Base-by-base conservation (phyloP, 2,888 invertebrate genomes). In the Chloromyia formosa region DNA sequence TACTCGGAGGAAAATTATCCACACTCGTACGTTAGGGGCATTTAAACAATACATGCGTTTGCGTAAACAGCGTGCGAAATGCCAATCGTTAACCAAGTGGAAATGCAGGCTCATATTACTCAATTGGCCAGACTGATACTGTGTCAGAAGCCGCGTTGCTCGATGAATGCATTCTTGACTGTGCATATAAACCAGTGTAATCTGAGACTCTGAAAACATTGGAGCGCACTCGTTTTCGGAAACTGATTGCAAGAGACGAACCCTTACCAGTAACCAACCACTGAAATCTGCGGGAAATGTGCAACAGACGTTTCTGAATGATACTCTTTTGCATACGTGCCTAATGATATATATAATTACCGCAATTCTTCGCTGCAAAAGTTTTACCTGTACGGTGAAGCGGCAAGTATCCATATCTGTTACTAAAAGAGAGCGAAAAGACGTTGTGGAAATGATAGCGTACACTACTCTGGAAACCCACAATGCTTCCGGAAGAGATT, bases 41-140 rank as follows among this genome's bases (percentile, higher is more conserved):
- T 58, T 40, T 35, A 35, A 35, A 35, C 27, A 35, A 35, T 35
- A 35, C 27, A 35, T 35, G 7, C 27, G 7, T 35, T 35, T 35
- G 27, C 27, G 27, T 35, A 35, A 35, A 35, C 56, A 35, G 71
- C 58, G 71, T 71, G 71, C 49, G 71, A 71, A 69, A 71, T 35
- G 58, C 22, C 40, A 35, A 71, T 56, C 66, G 66, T 49, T 71
- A 71, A 58, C 56, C 56, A 71, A 58, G 35, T 71, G 71, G 71
- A 71, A 71, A 56, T 71, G 58, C n/a, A 56, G n/a, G 4, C 71
- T 71, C 58, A 42, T 35, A 71, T 71, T 71, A 71, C 71, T 40
- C 71, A 71, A 71, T 35, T 18, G 40, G 10, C 62, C 27, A 40
- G 42, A n/a, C 1, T 42, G 12, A 58, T 18, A 20, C 16, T 20